Evolutionary conservation across 2,113 vertebrate species (phyloP).

Genomic region (Plecotus auritus): DNA sequence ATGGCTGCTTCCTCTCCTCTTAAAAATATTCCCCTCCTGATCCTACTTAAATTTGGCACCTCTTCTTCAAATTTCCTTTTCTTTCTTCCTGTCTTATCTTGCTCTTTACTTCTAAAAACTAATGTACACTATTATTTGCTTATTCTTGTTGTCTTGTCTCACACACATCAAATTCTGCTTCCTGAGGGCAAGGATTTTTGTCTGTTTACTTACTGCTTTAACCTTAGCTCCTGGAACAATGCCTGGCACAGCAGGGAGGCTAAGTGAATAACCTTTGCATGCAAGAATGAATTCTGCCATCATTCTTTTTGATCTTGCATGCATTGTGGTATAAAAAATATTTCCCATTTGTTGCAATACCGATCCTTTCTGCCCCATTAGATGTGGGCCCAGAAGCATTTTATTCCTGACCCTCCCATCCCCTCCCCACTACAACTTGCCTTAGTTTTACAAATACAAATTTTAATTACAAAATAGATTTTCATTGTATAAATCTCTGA

Average conservation of each 20-base stretch:
- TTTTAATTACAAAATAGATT: slow-evolving; percentile 20
- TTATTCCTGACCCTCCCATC: neutral
- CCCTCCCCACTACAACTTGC: neutral
- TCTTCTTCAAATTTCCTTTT: neutral
- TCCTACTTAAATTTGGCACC: neutral
- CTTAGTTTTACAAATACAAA: slow-evolving; percentile 13
- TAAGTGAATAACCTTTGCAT: neutral
- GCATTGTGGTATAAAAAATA: neutral
- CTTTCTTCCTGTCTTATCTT: neutral
- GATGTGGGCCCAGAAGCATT: neutral
- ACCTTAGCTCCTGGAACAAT: neutral
- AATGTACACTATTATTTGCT: neutral
- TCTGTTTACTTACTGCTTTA: neutral
- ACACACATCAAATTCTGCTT: neutral
- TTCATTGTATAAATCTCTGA: slow-evolving; percentile 12
- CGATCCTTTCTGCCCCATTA: neutral
- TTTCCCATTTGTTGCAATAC: neutral
- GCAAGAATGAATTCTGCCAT: neutral
- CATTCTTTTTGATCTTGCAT: neutral
- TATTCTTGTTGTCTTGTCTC: neutral
- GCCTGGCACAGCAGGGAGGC: neutral
- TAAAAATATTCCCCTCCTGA: neutral
- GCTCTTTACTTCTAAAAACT: neutral
- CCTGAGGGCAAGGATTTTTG: neutral
- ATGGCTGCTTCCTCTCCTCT: neutral